Conservation (phyloP, 92 coral and sea anemone genomes). For the Zoanthus sansibaricus region DNA sequence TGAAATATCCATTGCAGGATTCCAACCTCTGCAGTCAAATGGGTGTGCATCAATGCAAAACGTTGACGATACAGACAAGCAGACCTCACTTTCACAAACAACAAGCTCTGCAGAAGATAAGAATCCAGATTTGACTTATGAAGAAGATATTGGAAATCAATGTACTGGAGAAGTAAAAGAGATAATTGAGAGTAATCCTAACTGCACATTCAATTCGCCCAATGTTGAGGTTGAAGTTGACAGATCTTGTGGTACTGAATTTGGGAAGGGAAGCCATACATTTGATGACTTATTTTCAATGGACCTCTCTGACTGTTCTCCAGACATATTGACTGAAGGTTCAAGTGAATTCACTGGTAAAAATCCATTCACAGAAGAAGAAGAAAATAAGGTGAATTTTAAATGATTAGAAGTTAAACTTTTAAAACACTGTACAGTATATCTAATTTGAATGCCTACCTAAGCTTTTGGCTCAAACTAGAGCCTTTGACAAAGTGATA, state of each 20-base stretch:
- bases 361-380: slow-evolving; percentile 76
- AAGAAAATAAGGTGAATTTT: slow-evolving; percentile 30
- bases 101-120: not conserved
- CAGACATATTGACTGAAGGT: slow-evolving; percentile 12
- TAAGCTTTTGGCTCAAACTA: no score
- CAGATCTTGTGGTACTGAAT: not conserved
- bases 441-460: no score
- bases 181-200: not conserved
- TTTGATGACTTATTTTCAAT: slow-evolving; percentile 7
- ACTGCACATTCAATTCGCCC: not conserved
- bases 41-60: not conserved
- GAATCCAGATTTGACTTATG: not conserved
- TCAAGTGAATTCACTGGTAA: slow-evolving; percentile 49
- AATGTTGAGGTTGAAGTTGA: not conserved
- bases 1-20: not conserved
- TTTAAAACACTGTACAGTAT: no score
- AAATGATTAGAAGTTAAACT: no score
- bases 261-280: not conserved
- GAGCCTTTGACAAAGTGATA: no score
- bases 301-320: not conserved
- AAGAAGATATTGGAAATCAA: not conserved
- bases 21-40: slow-evolving; percentile 14
- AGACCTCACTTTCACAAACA: not conserved
- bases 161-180: not conserved
- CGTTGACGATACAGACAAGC: not conserved